These are phyloP conservation scores for Leptocoma aspasia DNA, from an alignment of 2,113 vertebrate species.

Conservation along the genomic window DNA sequence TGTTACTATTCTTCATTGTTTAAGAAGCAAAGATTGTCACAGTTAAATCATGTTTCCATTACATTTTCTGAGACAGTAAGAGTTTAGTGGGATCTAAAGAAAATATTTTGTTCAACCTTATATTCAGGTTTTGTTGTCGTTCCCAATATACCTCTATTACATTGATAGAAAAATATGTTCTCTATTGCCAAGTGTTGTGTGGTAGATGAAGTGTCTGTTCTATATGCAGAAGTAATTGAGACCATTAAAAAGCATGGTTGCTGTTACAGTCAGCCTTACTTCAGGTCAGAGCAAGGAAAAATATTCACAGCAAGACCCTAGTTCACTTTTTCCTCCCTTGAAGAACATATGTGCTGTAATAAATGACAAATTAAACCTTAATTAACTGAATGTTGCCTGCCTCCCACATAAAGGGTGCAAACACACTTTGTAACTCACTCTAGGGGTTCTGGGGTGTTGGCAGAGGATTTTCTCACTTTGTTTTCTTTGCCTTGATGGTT, in stretches of 20 bases:
- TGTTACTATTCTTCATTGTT: neutral
- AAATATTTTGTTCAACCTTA: neutral
- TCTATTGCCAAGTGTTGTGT: neutral
- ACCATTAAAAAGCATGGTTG: neutral
- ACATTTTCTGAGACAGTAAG: neutral
- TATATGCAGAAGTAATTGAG: neutral
- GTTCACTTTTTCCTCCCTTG: neutral
- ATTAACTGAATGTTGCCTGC: neutral
- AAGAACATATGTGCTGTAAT: neutral
- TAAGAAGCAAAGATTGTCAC: neutral
- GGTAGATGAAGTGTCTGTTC: neutral
- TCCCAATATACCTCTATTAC: neutral
- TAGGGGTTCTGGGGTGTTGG: neutral
- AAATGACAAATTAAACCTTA: neutral
- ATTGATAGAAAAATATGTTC: neutral
- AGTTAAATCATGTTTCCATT: slow-evolving; percentile 1
- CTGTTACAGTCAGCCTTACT: neutral
- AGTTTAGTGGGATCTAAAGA: neutral
- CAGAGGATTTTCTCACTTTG: neutral
- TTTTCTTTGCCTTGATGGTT: neutral
- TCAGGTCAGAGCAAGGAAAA: neutral
- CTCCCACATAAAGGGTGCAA: neutral
- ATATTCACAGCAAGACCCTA: neutral
- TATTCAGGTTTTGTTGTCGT: slow-evolving; percentile 1
- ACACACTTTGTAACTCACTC: neutral